Evolutionary conservation across 1,140 invertebrate species (phyloP).

Genomic region (Adelges cooleyi): DNA sequence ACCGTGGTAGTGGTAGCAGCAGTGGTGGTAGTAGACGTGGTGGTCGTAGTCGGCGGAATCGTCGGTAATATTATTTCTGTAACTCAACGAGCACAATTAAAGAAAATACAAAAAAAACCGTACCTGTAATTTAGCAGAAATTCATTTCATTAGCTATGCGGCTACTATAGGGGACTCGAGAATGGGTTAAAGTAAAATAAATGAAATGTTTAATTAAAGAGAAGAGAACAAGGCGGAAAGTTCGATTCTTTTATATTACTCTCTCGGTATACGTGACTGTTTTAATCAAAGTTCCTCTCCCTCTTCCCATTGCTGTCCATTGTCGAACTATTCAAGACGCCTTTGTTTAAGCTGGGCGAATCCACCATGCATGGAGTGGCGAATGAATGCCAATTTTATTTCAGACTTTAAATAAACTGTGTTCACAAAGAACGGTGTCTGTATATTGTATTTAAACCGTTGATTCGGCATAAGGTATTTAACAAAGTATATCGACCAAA

Average conservation of each 20-base stretch:
- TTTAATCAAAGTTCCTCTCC: background rate
- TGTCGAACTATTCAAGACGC: too few relatives aligned
- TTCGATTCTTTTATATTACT: background rate
- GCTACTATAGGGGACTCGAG: background rate
- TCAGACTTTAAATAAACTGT: too few relatives aligned
- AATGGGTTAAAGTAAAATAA: background rate
- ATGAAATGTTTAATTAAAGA: conserved; percentile 22
- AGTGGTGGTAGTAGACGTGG: conserved; percentile 28
- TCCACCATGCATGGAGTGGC: too few relatives aligned
- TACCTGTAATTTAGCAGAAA: too few relatives aligned
- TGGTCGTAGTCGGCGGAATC: conserved; percentile 21
- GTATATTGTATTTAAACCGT: too few relatives aligned
- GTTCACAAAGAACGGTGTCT: too few relatives aligned
- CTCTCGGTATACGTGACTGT: background rate
- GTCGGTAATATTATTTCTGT: conserved; percentile 30
- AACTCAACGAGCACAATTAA: too few relatives aligned
- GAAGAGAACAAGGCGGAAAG: background rate
- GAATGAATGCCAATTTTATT: too few relatives aligned
- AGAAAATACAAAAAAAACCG: background rate
- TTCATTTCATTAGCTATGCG: background rate
- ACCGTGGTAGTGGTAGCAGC: background rate
- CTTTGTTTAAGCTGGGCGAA: too few relatives aligned
- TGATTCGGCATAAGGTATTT: too few relatives aligned
- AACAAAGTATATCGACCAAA: too few relatives aligned
- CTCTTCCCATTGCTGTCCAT: background rate